phyloP scores from a whole-genome alignment of 2,113 vertebrate genomes.

The Lipophrys pholis region DNA sequence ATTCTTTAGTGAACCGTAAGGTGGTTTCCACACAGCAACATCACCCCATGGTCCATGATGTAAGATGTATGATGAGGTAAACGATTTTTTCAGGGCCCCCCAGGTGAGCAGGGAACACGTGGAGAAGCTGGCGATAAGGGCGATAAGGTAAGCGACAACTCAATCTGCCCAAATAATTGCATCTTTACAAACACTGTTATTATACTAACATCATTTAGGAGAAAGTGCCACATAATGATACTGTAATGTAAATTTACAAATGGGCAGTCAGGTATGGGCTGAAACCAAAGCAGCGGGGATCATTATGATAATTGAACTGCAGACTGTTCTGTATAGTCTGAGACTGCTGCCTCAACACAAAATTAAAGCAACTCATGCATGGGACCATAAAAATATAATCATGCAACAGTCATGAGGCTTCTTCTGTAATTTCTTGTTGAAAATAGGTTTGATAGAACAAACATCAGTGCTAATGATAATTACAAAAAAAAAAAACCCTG shows the following conservation, averaged over 20 bases:
- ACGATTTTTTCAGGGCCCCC: conserved; percentile 84
- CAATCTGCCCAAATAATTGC: background rate
- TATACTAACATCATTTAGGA: background rate
- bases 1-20: background rate
- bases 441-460: background rate
- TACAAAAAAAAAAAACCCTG: background rate
- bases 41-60: no score
- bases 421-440: background rate
- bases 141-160: conserved; percentile 85
- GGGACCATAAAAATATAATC: conserved; percentile 4
- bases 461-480: background rate
- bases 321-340: background rate
- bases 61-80: no score
- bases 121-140: conserved; percentile 91
- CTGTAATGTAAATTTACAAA: background rate
- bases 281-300: conserved; percentile 1
- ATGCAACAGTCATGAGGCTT: background rate
- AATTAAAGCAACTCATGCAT: no score
- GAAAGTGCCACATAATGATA: background rate
- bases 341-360: background rate
- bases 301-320: background rate
- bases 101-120: conserved; percentile 91
- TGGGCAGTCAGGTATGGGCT: background rate
- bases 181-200: background rate
- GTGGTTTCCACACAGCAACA: no score